These are phyloP conservation scores for Geotrypetes seraphini DNA, from an alignment of 2,797 vertebrate species.

Conservation along the genomic window DNA sequence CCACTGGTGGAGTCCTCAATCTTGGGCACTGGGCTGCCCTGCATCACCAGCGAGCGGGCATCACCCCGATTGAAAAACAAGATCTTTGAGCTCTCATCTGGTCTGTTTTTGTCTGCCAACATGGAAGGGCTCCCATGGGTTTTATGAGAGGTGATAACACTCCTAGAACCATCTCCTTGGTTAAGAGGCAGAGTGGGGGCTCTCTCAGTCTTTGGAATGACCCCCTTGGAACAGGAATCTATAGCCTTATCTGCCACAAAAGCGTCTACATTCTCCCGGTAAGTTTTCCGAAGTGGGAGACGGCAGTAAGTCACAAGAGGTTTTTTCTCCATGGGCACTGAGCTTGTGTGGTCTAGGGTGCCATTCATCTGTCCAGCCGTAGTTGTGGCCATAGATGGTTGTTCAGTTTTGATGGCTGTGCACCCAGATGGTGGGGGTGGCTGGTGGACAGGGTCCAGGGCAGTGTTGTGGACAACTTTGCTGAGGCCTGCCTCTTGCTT, in stretches of 20 bases:
- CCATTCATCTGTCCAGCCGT: slow-evolving; percentile 70
- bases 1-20: slow-evolving; percentile 38
- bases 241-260: slow-evolving; percentile 29
- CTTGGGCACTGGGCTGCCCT: slow-evolving; percentile 1
- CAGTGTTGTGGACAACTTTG: slow-evolving; percentile 91
- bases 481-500: slow-evolving; percentile 88
- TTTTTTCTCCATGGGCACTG: slow-evolving; percentile 34
- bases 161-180: slow-evolving; percentile 36
- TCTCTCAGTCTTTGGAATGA: neutral
- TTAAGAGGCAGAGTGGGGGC: neutral
- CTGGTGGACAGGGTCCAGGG: slow-evolving; percentile 80
- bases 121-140: neutral
- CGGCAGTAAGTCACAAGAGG: slow-evolving; percentile 61
- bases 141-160: slow-evolving; percentile 27
- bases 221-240: slow-evolving; percentile 40
- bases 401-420: slow-evolving; percentile 52
- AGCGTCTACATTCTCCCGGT: slow-evolving; percentile 75
- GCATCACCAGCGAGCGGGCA: slow-evolving; percentile 12
- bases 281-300: slow-evolving; percentile 81
- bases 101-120: neutral
- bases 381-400: slow-evolving; percentile 5
- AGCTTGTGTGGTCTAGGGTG: slow-evolving; percentile 53
- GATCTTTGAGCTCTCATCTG: slow-evolving; percentile 4
- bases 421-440: slow-evolving; percentile 21
- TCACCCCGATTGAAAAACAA: slow-evolving; percentile 10